Percentiles rank a stretch among this genome's conserved stretches.
phyloP scores from a whole-genome alignment of 2,797 vertebrate genomes.

The Esox lucius region DNA sequence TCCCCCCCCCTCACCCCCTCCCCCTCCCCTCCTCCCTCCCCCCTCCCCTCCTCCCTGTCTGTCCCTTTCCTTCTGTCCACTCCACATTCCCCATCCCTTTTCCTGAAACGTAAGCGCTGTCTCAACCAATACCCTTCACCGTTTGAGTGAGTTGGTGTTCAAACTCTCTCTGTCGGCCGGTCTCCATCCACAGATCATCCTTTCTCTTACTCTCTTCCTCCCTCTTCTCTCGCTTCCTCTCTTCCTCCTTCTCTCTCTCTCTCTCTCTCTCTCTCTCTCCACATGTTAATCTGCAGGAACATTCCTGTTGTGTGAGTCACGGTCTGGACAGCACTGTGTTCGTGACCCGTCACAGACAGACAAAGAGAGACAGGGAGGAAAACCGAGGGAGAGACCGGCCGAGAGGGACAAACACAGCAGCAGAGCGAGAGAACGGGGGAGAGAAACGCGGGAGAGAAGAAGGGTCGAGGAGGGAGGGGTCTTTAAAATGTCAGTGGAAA shows the following conservation, averaged over 20 bases:
- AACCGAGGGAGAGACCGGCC: conserved; percentile 28
- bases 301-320: conserved; percentile 71
- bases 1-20: conserved; percentile 20
- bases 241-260: background rate
- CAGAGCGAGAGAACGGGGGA: conserved; percentile 1
- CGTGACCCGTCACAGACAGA: conserved; percentile 56
- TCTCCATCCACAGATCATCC: background rate
- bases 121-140: background rate
- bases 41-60: background rate
- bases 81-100: conserved; percentile 13
- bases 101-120: conserved; percentile 1
- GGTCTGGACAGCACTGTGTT: conserved; percentile 61
- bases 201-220: background rate
- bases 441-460: conserved; percentile 1
- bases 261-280: conserved; percentile 18
- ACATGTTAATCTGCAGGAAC: conserved; percentile 64
- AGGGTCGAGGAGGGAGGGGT: background rate
- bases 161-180: conserved; percentile 12
- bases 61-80: background rate
- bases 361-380: conserved; percentile 14
- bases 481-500: conserved; percentile 55
- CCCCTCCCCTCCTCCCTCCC: background rate
- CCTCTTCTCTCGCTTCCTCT: background rate
- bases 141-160: conserved; percentile 6
- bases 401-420: background rate